Conservation (phyloP, 1,140 invertebrate genomes). For the Dendroctonus ponderosae region DNA sequence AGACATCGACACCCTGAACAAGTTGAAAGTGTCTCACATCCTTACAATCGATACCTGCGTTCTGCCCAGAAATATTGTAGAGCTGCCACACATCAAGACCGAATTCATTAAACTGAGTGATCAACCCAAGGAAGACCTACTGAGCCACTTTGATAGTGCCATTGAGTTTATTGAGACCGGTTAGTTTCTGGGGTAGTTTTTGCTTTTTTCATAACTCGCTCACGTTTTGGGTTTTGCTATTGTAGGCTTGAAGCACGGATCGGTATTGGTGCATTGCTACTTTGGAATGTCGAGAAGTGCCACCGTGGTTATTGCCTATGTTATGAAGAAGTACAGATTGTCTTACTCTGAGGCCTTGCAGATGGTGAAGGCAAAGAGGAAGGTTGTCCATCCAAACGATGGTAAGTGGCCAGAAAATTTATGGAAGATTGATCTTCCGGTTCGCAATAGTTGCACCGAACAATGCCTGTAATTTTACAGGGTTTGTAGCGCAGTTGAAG, state of each 20-base stretch:
- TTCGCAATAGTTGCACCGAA: background rate
- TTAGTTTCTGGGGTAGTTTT: background rate
- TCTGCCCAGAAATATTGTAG: conserved; percentile 68
- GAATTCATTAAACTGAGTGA: conserved; percentile 81
- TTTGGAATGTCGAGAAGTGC: conserved; percentile 85
- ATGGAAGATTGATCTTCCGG: background rate
- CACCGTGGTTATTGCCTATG: conserved; percentile 76
- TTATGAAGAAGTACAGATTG: conserved; percentile 79
- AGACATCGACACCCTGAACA: conserved; percentile 65
- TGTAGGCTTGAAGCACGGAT: conserved; percentile 52
- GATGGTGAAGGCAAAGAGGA: conserved; percentile 42
- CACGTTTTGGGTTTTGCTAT: background rate
- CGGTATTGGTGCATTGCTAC: conserved; percentile 79
- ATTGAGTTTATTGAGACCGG: conserved; percentile 70
- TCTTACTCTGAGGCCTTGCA: conserved; percentile 70
- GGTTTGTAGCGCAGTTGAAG: conserved; percentile 74
- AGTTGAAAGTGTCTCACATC: conserved; percentile 70
- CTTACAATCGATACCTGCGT: conserved; percentile 80
- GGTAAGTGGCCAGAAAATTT: conserved; percentile 7
- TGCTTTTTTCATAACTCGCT: background rate
- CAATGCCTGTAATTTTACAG: conserved; percentile 1
- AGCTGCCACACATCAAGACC: conserved; percentile 63
- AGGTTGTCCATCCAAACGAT: conserved; percentile 39
- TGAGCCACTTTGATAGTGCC: conserved; percentile 73
- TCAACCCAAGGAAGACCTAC: conserved; percentile 76